Conservation (phyloP, 2,888 invertebrate genomes). For the Meteorus cinctellus region DNA sequence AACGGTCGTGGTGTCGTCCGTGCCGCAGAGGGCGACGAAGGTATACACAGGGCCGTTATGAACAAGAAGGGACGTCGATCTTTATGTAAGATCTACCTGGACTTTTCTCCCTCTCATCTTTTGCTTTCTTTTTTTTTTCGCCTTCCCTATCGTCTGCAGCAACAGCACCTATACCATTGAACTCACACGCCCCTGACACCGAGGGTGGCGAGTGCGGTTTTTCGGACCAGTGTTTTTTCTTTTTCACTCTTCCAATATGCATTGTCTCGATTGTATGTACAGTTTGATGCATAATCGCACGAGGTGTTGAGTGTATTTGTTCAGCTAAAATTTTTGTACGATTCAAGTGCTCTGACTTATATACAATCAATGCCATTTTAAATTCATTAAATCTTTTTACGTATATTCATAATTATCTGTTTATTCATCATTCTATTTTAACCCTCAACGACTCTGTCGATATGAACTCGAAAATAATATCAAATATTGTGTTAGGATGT, state of each 20-base stretch:
- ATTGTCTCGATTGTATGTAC: slow-evolving; percentile 32
- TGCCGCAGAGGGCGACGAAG: slow-evolving; percentile 51
- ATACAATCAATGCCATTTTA: neutral
- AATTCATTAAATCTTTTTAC: neutral
- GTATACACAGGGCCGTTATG: slow-evolving; percentile 34
- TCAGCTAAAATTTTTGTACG: neutral
- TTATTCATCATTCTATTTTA: neutral
- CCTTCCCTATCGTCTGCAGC: slow-evolving; percentile 10
- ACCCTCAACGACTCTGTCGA: neutral
- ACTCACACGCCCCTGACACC: slow-evolving; percentile 67
- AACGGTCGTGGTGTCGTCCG: slow-evolving; percentile 41
- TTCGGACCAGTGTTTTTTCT: slow-evolving; percentile 24
- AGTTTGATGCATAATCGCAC: neutral
- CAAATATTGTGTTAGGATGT: neutral
- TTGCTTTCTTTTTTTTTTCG: slow-evolving; percentile 31
- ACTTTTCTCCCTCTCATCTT: slow-evolving; percentile 43
- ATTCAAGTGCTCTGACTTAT: slow-evolving; percentile 28
- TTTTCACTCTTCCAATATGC: slow-evolving; percentile 21
- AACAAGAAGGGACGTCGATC: slow-evolving; percentile 60
- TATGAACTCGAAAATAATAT: neutral
- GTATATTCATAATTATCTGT: neutral
- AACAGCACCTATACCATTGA: slow-evolving; percentile 56
- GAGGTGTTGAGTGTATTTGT: slow-evolving; percentile 24
- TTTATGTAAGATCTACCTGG: slow-evolving; percentile 70
- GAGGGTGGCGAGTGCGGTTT: slow-evolving; percentile 68